Evolutionary conservation across 2,113 vertebrate genomes (phyloP).

Genomic region (Eretmochelys imbricata): DNA sequence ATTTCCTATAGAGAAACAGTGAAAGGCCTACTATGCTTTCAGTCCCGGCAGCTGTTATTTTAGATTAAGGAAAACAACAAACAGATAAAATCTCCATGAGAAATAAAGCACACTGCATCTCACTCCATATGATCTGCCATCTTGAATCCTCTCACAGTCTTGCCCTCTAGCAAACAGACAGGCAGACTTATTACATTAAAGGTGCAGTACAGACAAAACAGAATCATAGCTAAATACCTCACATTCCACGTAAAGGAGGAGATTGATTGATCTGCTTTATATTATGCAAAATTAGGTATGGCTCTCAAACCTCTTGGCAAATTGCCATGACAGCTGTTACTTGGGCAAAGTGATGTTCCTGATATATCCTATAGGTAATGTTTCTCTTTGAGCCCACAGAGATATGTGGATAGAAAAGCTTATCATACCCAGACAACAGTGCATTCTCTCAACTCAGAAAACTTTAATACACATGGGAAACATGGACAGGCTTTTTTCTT

Average conservation of each 20-base stretch:
- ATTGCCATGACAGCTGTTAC: background rate
- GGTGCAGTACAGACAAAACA: background rate
- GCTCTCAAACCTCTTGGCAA: background rate
- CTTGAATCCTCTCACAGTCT: background rate
- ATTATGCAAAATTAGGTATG: background rate
- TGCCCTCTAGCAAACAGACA: background rate
- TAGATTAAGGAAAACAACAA: background rate
- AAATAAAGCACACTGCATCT: background rate
- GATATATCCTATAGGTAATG: background rate
- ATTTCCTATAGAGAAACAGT: background rate
- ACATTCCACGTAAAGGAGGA: background rate
- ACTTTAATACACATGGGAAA: background rate
- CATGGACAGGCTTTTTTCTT: too few species aligned
- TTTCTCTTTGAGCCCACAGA: background rate
- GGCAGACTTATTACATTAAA: background rate
- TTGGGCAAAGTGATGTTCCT: background rate
- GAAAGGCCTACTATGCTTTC: background rate
- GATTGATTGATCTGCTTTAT: background rate
- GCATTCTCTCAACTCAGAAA: background rate
- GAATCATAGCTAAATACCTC: background rate
- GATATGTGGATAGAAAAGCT: too few species aligned
- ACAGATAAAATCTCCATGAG: background rate
- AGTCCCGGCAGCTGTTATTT: background rate
- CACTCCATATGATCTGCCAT: background rate
- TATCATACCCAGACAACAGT: background rate